Conservation (phyloP, 2,797 vertebrate genomes). For the Neosalanx taihuensis region DNA sequence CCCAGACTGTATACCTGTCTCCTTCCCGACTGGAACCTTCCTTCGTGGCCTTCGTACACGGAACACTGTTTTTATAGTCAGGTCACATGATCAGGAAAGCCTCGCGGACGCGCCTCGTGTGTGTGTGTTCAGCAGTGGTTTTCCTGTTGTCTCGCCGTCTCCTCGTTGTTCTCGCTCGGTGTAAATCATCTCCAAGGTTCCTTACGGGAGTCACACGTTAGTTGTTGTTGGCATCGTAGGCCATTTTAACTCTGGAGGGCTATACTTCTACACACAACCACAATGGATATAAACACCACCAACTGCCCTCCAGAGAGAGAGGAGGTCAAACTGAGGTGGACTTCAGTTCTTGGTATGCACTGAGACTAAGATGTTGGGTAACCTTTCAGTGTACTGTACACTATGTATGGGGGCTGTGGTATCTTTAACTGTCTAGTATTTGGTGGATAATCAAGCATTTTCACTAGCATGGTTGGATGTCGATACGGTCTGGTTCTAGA, state of each 20-base stretch:
- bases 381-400: background rate
- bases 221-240: constrained; percentile 12
- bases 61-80: background rate
- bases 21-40: background rate
- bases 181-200: constrained; percentile 16
- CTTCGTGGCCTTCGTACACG: background rate
- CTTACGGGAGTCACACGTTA: background rate
- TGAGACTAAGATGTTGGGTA: background rate
- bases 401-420: background rate
- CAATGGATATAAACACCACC: background rate
- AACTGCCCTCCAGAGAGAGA: background rate
- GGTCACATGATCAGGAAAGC: background rate
- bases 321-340: constrained; percentile 2
- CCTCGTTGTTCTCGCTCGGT: constrained; percentile 2
- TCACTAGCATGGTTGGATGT: too few relatives aligned
- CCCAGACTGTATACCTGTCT: background rate
- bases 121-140: background rate
- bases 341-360: background rate
- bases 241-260: background rate
- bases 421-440: too few relatives aligned
- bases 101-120: background rate
- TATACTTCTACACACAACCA: background rate
- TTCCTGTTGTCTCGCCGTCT: background rate
- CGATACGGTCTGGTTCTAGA: background rate
- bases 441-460: too few relatives aligned